Conservation (phyloP, 2,797 vertebrate genomes). For the Chaetophractus vellerosus region DNA sequence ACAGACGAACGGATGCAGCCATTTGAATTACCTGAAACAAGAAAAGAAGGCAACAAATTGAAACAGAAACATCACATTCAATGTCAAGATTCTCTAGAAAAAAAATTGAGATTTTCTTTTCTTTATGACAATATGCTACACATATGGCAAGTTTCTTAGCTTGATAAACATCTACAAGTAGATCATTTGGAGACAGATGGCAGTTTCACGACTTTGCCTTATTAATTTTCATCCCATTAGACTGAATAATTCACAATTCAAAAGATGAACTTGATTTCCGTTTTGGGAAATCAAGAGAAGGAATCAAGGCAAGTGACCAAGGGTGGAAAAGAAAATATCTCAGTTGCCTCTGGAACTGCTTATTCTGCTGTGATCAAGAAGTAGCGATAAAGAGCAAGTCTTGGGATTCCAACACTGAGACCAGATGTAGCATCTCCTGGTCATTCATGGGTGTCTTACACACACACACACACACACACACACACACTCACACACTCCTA, state of each 20-base stretch:
- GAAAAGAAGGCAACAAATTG: background rate
- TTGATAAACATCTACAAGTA: conserved; percentile 72
- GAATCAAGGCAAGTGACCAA: background rate
- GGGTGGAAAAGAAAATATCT: background rate
- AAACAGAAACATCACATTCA: background rate
- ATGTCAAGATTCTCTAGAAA: conserved; percentile 47
- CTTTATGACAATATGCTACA: conserved; percentile 71
- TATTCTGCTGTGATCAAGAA: background rate
- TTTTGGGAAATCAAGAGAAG: conserved; percentile 9
- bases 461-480: no score
- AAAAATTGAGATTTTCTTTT: conserved; percentile 49
- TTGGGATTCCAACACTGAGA: background rate
- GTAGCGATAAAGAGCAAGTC: accelerated
- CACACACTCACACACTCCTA: background rate
- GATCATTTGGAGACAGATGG: conserved; percentile 73
- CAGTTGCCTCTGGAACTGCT: background rate
- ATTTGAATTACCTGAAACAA: conserved; percentile 58
- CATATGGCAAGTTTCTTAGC: conserved; percentile 75
- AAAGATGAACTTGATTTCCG: conserved; percentile 28
- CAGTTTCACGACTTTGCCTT: conserved; percentile 58
- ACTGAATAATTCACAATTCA: conserved; percentile 37
- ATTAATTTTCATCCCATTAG: conserved; percentile 69
- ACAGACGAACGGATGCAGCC: background rate
- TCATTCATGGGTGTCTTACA: no score
- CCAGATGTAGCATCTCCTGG: background rate